These are phyloP conservation scores for Monomorium pharaonis DNA, from an alignment of 1,140 invertebrate genomes.

Conservation along the genomic window DNA sequence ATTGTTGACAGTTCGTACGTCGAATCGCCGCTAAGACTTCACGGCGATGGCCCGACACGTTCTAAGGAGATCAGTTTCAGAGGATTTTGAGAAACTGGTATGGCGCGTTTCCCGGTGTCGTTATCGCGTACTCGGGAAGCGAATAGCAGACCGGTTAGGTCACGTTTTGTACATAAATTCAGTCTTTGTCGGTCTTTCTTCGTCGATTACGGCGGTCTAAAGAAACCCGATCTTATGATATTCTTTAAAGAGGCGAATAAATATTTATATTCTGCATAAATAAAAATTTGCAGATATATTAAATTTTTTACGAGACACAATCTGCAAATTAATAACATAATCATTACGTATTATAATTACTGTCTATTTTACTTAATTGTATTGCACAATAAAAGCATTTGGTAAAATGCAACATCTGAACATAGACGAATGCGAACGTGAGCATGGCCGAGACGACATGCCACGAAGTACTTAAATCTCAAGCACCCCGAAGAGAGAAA, in stretches of 20 bases:
- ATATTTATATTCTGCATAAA: not conserved
- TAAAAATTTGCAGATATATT: not conserved
- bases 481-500: constrained; percentile 68
- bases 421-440: constrained; percentile 62
- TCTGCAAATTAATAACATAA: not conserved
- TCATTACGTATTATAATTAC: not conserved
- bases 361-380: not conserved
- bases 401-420: constrained; percentile 31
- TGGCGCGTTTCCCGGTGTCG: constrained; percentile 56
- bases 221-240: not conserved
- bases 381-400: constrained; percentile 17
- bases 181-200: constrained; percentile 35
- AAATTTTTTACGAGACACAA: not conserved
- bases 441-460: constrained; percentile 68
- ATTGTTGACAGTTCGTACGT: constrained; percentile 66
- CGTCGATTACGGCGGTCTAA: not conserved
- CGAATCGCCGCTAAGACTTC: constrained; percentile 63
- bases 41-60: constrained; percentile 74
- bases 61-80: constrained; percentile 70
- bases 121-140: constrained; percentile 71
- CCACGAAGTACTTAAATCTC: constrained; percentile 75
- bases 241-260: not conserved
- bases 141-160: constrained; percentile 59
- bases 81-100: constrained; percentile 74
- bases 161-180: constrained; percentile 74